phyloP scores from a whole-genome alignment of 1,140 invertebrate genomes.

The Patella vulgata region DNA sequence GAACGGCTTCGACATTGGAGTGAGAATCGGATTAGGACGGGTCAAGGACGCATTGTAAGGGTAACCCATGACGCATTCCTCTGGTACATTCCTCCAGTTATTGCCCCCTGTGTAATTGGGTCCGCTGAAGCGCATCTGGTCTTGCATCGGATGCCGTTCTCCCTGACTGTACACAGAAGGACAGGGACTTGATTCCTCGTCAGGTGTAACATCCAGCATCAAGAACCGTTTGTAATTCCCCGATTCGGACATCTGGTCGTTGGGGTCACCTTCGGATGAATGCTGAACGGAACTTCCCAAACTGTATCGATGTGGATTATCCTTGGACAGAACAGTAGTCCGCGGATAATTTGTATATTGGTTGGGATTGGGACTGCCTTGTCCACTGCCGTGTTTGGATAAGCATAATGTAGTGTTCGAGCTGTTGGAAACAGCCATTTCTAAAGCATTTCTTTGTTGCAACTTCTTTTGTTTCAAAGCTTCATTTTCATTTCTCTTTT shows the following conservation, averaged over 20 bases:
- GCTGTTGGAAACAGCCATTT: constrained; percentile 39
- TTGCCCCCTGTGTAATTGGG: neutral
- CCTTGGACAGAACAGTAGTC: constrained; percentile 19
- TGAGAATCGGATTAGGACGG: constrained; percentile 25
- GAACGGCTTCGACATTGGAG: constrained; percentile 29
- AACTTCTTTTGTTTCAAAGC: constrained; percentile 20
- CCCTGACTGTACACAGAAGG: constrained; percentile 23
- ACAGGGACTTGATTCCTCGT: constrained; percentile 33
- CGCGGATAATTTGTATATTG: constrained; percentile 21
- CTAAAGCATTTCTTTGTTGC: constrained; percentile 30
- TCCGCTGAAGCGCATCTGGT: constrained; percentile 19
- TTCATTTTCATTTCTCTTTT: constrained; percentile 33
- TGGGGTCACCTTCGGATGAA: constrained; percentile 27
- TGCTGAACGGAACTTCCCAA: constrained; percentile 27
- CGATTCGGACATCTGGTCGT: constrained; percentile 38
- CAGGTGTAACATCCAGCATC: constrained; percentile 36
- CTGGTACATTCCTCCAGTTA: constrained; percentile 1
- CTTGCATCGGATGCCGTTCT: constrained; percentile 25
- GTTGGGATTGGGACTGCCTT: constrained; percentile 21
- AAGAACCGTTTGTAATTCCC: constrained; percentile 41
- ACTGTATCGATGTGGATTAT: constrained; percentile 43
- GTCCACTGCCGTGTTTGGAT: constrained; percentile 28
- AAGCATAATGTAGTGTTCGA: constrained; percentile 28
- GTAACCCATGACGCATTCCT: constrained; percentile 18
- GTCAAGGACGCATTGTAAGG: constrained; percentile 24